Evolutionary conservation across 2,113 vertebrate genomes (phyloP).

Genomic region (Rhinoderma darwinii): DNA sequence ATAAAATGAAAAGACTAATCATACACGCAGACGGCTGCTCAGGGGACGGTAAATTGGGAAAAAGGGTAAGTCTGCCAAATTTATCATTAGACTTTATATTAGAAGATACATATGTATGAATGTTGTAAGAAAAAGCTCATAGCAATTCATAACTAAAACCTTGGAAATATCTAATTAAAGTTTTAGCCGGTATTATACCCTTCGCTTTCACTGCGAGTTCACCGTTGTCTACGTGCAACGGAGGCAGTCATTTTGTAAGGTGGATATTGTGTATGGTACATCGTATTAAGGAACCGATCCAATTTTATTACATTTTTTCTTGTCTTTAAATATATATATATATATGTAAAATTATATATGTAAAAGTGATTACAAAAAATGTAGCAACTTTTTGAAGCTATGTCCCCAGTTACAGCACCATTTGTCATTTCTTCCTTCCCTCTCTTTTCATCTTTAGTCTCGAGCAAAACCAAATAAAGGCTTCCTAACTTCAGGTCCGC

Average conservation of each 20-base stretch:
- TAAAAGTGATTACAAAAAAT: background rate
- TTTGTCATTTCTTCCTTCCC: conserved; percentile 2
- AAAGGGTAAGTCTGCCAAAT: conserved; percentile 19
- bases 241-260: background rate
- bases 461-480: conserved; percentile 67
- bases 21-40: conserved; percentile 35
- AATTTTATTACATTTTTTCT: background rate
- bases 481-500: conserved; percentile 80
- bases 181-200: conserved; percentile 27
- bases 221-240: background rate
- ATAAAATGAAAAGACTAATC: conserved; percentile 51
- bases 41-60: conserved; percentile 40
- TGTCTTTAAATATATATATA: background rate
- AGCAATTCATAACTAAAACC: conserved; percentile 44
- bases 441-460: conserved; percentile 65
- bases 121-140: conserved; percentile 47
- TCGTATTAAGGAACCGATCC: background rate
- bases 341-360: no score
- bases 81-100: conserved; percentile 45
- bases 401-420: background rate
- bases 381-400: background rate
- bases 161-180: conserved; percentile 45
- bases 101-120: conserved; percentile 49
- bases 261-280: background rate
- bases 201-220: background rate